Conservation (phyloP, 30 jellyfish, hydroid and myxozoan species). For the Morbakka virulenta region DNA sequence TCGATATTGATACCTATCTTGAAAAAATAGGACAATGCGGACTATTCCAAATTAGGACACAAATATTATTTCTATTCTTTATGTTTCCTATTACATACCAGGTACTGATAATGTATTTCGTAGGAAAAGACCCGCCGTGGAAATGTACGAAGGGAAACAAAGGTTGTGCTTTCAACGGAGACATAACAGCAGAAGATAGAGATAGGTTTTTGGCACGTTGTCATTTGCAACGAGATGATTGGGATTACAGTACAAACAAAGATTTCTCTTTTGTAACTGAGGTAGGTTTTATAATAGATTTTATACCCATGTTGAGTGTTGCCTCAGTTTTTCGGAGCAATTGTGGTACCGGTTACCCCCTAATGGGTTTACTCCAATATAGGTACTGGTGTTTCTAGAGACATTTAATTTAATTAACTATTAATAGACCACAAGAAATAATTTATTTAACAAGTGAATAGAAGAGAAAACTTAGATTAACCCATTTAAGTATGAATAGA, state of each 20-base stretch:
- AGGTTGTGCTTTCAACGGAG: slow-evolving; percentile 5
- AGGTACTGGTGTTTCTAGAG: too few species aligned
- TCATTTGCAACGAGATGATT: slow-evolving; percentile 43
- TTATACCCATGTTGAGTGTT: too few species aligned
- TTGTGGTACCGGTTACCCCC: too few species aligned
- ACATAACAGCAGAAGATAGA: slow-evolving; percentile 37
- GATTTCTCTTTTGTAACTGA: slow-evolving; percentile 69
- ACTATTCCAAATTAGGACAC: slow-evolving; percentile 58
- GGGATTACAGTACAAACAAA: slow-evolving; percentile 60
- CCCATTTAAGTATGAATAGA: too few species aligned
- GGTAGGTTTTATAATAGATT: too few species aligned
- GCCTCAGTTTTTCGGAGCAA: too few species aligned
- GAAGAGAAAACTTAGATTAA: too few species aligned
- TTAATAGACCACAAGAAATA: too few species aligned
- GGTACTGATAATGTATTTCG: slow-evolving; percentile 71
- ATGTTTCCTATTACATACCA: slow-evolving; percentile 67
- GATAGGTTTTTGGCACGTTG: slow-evolving; percentile 34
- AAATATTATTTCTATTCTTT: slow-evolving; percentile 45
- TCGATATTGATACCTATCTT: slow-evolving; percentile 30
- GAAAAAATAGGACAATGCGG: slow-evolving; percentile 84
- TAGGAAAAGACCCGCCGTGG: slow-evolving; percentile 82
- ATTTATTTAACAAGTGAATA: too few species aligned
- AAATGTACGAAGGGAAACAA: slow-evolving; percentile 55
- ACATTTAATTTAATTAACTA: too few species aligned
- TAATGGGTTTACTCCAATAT: too few species aligned